Base-by-base conservation (phyloP, 2,888 invertebrate species). In the Strigamia maritima region DNA sequence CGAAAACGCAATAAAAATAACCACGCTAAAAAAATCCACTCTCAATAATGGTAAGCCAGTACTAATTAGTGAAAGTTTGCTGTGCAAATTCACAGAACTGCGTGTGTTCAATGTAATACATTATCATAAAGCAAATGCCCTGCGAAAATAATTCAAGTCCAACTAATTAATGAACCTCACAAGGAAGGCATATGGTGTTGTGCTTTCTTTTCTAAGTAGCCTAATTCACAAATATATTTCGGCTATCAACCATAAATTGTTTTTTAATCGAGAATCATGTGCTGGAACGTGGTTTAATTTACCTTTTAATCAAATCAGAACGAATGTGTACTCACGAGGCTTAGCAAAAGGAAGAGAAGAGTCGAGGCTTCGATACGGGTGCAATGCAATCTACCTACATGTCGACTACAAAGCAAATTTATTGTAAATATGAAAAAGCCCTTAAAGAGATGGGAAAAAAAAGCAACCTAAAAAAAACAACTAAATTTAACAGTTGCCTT, bases 101-200 rank as follows among this genome's bases (percentile, higher is more conserved):
- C 26, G 70, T 70, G 26, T 70, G 70, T 28, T 54, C 54, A 54
- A 70, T 70, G 70, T 70, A 70, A 70, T 70, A 70, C 70, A 28
- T 70, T 70, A 70, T 70, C 70, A 26, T 70, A 70, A 70, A 70
- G 26, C 70, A 70, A 70, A 70, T 70, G 70, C 70, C 70, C 26
- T 2, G 70, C 28, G 70, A 70, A 70, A 70, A 70, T 70, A 70
- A 70, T 70, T 70, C 70, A 70, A 70, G 26, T 70, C 70, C 70
- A 16, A 28, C 70, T 70, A 70, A 70, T 70, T 70, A 70, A 70
- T 70, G 70, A 70, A 70, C 70, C 70, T 24, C 70, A 70, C 70
- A 70, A 70, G 70, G 70, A 70, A 70, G 70, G 70, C 70, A 70
- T 70, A 70, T 70, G 70, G 70, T 70, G 70, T 70, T 70, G 70